Evolutionary conservation across 2,888 invertebrate species (phyloP), one percentile per base, ranked within the genome.

Genomic region (Catocala nupta): DNA sequence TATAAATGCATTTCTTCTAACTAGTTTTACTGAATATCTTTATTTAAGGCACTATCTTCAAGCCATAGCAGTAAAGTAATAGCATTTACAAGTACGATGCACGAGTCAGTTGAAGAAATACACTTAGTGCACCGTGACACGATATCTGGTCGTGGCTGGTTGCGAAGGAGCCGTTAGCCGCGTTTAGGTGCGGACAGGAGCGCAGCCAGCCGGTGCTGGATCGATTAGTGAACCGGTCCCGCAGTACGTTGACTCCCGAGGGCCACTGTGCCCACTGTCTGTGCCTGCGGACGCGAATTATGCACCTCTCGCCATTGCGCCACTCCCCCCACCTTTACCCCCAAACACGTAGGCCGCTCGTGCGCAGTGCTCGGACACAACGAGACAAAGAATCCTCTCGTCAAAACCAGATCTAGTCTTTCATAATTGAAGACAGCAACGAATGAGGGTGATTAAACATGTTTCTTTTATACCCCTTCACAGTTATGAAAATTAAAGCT

Each of bases 151-250:
- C 77, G 71, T 73, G 78, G 80, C 79, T 81, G 82, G 85, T 83
- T 85, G 83, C 81, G 77, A 80, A 86, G 87, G 83, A 89, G 90
- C 94, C 93, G 93, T 93, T 94, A 92, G 88, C 85, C 83, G 85
- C 80, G 88, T 88, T 89, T 87, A 90, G 91, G 89, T 84, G 90
- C 87, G 84, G 91, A 89, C 92, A 88, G 93, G 90, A 92, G 89
- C 84, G 86, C 87, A 81, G 84, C 82, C 85, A 83, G 88, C 82
- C 88, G 85, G 85, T 86, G 89, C 87, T 82, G 91, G 91, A 92
- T 87, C 92, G 92, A 93, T 93, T 92, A 94, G 89, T 87, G 89
- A 93, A 94, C 93, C 93, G 94, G 93, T 93, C 89, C 78, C 80
- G 84, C 81, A 85, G 92, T 87, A 84, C 94, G 85, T 94, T 93